A percentile compares a stretch with the other conserved stretches of the same genome.
phyloP scores from a whole-genome alignment of 2,113 vertebrate species.

The Montifringilla adamsi region DNA sequence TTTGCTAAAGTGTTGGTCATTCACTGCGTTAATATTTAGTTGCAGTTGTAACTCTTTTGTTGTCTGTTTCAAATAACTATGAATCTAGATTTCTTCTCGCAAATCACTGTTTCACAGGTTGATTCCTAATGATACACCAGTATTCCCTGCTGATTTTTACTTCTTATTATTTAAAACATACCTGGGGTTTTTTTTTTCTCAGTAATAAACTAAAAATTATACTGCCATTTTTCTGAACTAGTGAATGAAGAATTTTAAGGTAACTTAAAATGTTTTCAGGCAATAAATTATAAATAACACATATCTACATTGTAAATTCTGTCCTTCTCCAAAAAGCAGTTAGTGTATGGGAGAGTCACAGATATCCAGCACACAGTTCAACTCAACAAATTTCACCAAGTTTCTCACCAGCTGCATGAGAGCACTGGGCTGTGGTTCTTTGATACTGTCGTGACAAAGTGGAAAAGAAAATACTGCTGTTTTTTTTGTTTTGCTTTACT shows the following conservation, averaged over 20 bases:
- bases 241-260: background rate
- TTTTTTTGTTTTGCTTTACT: background rate
- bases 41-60: background rate
- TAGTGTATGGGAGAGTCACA: background rate
- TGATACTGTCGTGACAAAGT: background rate
- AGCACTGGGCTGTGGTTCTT: background rate
- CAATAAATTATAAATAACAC: background rate
- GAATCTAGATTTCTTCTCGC: background rate
- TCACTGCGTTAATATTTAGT: background rate
- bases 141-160: background rate
- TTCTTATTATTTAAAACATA: background rate
- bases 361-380: background rate
- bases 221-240: background rate
- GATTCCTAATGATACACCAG: background rate
- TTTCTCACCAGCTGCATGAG: background rate
- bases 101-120: background rate
- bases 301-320: background rate
- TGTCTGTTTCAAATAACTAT: background rate
- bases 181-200: fast-evolving
- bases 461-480: background rate
- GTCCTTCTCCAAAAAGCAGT: background rate
- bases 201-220: background rate
- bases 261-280: background rate
- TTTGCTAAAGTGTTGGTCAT: background rate
- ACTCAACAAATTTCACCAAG: background rate